Percentiles rank a stretch among this genome's conserved stretches.
These are phyloP conservation scores for Auanema freiburgensis DNA, from an alignment of 2,888 invertebrate species.

Conservation along the genomic window DNA sequence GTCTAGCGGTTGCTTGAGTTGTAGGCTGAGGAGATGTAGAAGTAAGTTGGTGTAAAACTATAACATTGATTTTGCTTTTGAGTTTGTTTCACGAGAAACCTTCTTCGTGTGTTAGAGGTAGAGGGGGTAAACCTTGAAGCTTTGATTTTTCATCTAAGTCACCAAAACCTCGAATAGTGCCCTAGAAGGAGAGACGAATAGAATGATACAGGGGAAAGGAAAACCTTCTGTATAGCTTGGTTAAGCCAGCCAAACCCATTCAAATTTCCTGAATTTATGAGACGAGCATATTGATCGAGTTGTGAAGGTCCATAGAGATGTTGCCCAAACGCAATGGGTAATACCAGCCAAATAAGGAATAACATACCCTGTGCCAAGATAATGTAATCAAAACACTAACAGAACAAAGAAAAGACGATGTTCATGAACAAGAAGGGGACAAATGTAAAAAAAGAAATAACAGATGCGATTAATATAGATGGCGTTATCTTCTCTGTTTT, in stretches of 20 bases:
- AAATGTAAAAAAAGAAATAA: too few relatives aligned
- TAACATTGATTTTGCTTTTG: not conserved
- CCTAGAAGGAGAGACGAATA: too few relatives aligned
- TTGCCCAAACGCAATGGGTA: not conserved
- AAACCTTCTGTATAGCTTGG: slow-evolving; percentile 15
- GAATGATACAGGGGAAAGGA: not conserved
- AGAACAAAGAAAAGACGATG: too few relatives aligned
- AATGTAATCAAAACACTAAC: too few relatives aligned
- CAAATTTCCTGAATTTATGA: slow-evolving; percentile 18
- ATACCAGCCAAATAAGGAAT: slow-evolving; percentile 11
- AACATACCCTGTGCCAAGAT: slow-evolving; percentile 5
- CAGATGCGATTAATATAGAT: too few relatives aligned
- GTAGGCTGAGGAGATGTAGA: slow-evolving; percentile 10
- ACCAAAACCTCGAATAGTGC: slow-evolving; percentile 8
- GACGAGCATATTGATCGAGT: slow-evolving; percentile 20
- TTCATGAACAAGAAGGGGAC: too few relatives aligned
- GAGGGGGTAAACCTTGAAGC: slow-evolving; percentile 13
- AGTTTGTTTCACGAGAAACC: not conserved
- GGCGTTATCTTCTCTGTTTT: too few relatives aligned
- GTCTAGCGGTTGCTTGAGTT: slow-evolving; percentile 14
- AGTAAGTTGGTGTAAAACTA: slow-evolving; percentile 12
- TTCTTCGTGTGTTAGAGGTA: slow-evolving; percentile 20
- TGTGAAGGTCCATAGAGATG: slow-evolving; percentile 17
- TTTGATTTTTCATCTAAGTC: slow-evolving; percentile 12
- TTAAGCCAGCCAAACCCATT: slow-evolving; percentile 20